These are phyloP conservation scores for Siderastrea siderea DNA, from an alignment of 92 coral and sea anemone genomes.

Conservation along the genomic window DNA sequence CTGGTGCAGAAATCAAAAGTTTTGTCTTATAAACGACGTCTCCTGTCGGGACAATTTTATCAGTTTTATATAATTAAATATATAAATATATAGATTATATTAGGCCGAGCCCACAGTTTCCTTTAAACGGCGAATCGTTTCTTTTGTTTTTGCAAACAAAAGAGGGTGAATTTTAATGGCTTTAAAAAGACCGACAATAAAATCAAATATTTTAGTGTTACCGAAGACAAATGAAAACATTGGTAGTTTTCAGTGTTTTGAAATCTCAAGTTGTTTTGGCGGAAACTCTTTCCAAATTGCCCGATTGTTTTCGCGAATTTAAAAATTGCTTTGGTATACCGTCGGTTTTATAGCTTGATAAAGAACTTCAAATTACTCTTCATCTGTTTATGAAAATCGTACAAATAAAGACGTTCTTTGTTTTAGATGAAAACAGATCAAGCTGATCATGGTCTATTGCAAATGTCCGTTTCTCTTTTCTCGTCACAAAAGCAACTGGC, in stretches of 20 bases:
- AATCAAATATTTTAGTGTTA: constrained; percentile 39
- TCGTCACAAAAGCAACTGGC: background rate
- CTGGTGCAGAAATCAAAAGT: constrained; percentile 26
- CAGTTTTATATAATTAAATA: constrained; percentile 26
- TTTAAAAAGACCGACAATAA: constrained; percentile 45
- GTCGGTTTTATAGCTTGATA: constrained; percentile 5
- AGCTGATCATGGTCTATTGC: background rate
- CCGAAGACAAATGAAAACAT: constrained; percentile 20
- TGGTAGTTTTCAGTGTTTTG: constrained; percentile 40
- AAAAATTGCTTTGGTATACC: constrained; percentile 27
- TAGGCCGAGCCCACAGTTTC: constrained; percentile 9
- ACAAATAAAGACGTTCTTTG: background rate
- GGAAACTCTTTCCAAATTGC: constrained; percentile 26
- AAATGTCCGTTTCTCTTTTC: background rate
- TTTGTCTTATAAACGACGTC: constrained; percentile 4
- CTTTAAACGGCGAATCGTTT: constrained; percentile 54
- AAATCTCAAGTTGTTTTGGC: constrained; percentile 37
- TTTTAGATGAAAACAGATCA: background rate
- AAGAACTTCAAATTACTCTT: constrained; percentile 28
- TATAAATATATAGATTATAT: constrained; percentile 36
- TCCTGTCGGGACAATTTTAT: constrained; percentile 10
- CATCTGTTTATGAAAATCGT: background rate
- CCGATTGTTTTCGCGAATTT: constrained; percentile 31
- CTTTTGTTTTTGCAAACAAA: constrained; percentile 53
- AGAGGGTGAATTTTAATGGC: constrained; percentile 48